Conservation (phyloP, 2,888 invertebrate species). For the Oscheius sp. region DNA sequence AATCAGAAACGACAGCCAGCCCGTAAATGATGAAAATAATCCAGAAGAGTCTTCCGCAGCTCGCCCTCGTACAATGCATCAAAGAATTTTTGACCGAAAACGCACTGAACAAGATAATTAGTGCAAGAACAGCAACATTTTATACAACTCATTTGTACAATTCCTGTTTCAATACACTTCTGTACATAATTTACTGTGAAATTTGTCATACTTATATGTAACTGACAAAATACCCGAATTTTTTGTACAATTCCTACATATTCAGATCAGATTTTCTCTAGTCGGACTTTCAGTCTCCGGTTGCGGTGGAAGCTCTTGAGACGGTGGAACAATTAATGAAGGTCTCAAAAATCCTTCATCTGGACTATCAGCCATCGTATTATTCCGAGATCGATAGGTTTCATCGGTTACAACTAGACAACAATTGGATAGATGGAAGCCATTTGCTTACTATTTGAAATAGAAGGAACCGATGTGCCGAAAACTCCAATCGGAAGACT, state of each 20-base stretch:
- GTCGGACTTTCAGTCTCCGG: background rate
- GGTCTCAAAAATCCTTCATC: background rate
- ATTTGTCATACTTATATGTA: background rate
- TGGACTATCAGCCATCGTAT: background rate
- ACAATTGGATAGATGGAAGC: background rate
- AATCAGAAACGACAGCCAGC: background rate
- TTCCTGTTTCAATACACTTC: background rate
- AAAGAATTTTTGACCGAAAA: background rate
- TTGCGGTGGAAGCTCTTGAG: background rate
- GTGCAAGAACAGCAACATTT: background rate
- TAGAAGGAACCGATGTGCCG: conserved; percentile 16
- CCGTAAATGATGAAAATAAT: background rate
- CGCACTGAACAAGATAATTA: background rate
- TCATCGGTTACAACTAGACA: conserved; percentile 13
- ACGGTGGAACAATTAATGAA: background rate
- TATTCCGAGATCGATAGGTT: background rate
- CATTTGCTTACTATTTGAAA: background rate
- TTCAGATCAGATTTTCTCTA: background rate
- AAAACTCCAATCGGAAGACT: conserved; percentile 16
- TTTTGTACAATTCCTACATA: background rate
- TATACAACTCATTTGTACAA: background rate
- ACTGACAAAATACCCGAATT: no score
- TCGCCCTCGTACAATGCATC: background rate
- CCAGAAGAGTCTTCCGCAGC: background rate
- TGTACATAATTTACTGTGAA: background rate